Base-by-base conservation (phyloP, 2,113 vertebrate genomes). In the Promerops cafer region DNA sequence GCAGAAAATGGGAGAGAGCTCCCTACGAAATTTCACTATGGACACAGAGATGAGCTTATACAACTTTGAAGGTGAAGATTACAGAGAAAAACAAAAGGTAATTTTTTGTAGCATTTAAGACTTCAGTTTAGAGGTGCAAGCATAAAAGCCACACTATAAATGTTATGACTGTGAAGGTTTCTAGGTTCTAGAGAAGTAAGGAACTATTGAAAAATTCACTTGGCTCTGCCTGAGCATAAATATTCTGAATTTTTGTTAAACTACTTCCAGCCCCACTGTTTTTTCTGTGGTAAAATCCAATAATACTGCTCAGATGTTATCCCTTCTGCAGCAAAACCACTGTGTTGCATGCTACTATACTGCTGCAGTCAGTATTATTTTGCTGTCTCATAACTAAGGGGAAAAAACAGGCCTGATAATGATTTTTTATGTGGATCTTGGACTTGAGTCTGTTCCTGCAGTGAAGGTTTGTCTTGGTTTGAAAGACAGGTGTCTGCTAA, bases 31-130 rank as follows among this genome's bases (percentile, higher is more conserved):
- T 91, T 99, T 99, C 97, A 98, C 98, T 61, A 98, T 99, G 98
- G 99, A 99, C 70, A 98, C 97, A 57, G 98, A 99, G 96, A 98
- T 98, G 97, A 99, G 98, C 93, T 98, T 99, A 61, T 99, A 99
- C 97, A 99, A 99, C 82, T 99, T 99, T 75, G 99, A 99, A 98
- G 99, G 99, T 87, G 98, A 99, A 97, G 99, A 99, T 97, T 99
- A 99, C 79, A 98, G 98, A 97, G 99, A 98, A 94, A 99, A 99
- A 93, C 98, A 99, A 84, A 99, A 99, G 98, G 98, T 99, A 97
- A 93, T 72, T 53, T 92, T 93, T 66, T 9, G 56, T 93, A 42
- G 28, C 3, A 13, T 72, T 45, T 33, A 33, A 57, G 22, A 19
- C 7, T 35, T 57, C 5, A 16, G 5, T 50, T 69, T 64, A 80